phyloP scores from a whole-genome alignment of 2,888 invertebrate species.

The Bugulina stolonifera region DNA sequence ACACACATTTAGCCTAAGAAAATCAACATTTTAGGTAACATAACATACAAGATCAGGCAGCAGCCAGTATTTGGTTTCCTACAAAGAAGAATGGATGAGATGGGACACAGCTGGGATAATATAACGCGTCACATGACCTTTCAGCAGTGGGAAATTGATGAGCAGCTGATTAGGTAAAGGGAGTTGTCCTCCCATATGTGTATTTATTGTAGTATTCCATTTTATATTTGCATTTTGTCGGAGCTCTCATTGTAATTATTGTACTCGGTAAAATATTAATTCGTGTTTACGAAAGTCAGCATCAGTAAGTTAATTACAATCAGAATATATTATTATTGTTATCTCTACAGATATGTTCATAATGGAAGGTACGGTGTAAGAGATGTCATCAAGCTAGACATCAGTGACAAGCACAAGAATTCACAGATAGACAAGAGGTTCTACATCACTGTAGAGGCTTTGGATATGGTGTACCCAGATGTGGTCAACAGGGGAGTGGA shows the following conservation, averaged over 20 bases:
- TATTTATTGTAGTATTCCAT: too few species aligned
- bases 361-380: conserved; percentile 44
- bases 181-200: too few species aligned
- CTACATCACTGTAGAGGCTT: conserved; percentile 47
- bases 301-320: too few species aligned
- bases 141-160: conserved; percentile 50
- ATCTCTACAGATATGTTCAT: conserved; percentile 40
- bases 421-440: conserved; percentile 49
- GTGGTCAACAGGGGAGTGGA: conserved; percentile 48
- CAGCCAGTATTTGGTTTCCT: conserved; percentile 47
- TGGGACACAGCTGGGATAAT: conserved; percentile 33
- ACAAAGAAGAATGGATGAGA: conserved; percentile 32
- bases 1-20: too few species aligned
- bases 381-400: conserved; percentile 51
- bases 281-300: too few species aligned
- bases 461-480: conserved; percentile 46
- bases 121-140: conserved; percentile 47
- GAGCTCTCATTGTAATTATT: too few species aligned
- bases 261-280: too few species aligned
- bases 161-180: conserved; percentile 34
- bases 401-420: conserved; percentile 49
- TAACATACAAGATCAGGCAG: conserved; percentile 44
- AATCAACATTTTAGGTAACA: conserved; percentile 39
- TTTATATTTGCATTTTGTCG: too few species aligned
- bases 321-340: too few species aligned